These are phyloP conservation scores for Papilio xuthus DNA, from an alignment of 1,140 invertebrate species.

Conservation along the genomic window DNA sequence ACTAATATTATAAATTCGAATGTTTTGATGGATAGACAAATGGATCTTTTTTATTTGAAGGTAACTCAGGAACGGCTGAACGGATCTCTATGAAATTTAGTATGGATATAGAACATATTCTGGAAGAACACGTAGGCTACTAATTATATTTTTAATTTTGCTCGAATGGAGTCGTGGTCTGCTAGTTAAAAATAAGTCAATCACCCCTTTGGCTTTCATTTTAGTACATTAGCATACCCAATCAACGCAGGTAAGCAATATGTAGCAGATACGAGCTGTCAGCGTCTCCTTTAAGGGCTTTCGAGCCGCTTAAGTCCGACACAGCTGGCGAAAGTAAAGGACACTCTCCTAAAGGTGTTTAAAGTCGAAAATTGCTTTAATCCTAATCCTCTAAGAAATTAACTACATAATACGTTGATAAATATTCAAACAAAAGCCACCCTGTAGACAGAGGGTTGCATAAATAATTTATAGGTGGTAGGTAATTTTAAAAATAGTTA, in stretches of 20 bases:
- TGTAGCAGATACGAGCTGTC: slow-evolving; percentile 48
- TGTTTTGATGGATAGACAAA: too few species aligned
- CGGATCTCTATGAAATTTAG: too few species aligned
- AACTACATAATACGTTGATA: slow-evolving; percentile 15
- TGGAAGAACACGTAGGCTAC: too few species aligned
- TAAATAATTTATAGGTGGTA: background rate
- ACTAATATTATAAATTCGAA: too few species aligned
- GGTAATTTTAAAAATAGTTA: background rate
- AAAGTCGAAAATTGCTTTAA: slow-evolving; percentile 40
- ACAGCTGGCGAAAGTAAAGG: slow-evolving; percentile 51
- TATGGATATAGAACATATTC: too few species aligned
- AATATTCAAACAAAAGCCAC: slow-evolving; percentile 4
- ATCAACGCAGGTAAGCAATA: slow-evolving; percentile 44
- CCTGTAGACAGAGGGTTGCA: background rate
- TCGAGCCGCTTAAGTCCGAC: slow-evolving; percentile 49
- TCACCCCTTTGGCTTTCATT: background rate
- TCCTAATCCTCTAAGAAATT: slow-evolving; percentile 4
- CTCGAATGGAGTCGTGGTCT: too few species aligned
- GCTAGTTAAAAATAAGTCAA: slow-evolving; percentile 27
- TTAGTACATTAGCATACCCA: slow-evolving; percentile 38
- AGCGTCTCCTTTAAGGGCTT: slow-evolving; percentile 50
- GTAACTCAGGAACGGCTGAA: too few species aligned
- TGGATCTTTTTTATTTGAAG: too few species aligned
- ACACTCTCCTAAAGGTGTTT: slow-evolving; percentile 44
- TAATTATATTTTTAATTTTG: too few species aligned